These are phyloP conservation scores for Deroptyus accipitrinus DNA, from an alignment of 2,113 vertebrate species.

Conservation along the genomic window DNA sequence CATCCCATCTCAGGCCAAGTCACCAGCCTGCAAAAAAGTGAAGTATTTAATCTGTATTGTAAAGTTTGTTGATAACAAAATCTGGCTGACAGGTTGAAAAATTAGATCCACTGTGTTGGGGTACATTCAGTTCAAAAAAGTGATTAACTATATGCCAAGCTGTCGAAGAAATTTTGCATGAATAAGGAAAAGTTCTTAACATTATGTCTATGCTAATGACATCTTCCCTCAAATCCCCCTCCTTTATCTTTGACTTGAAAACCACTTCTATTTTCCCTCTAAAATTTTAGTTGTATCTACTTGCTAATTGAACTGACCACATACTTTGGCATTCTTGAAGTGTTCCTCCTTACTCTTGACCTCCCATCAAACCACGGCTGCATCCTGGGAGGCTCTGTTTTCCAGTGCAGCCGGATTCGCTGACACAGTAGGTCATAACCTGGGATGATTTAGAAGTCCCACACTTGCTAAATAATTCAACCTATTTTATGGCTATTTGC, in stretches of 20 bases:
- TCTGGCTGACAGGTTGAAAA: constrained; percentile 35
- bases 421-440: not conserved
- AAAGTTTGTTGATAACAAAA: constrained; percentile 39
- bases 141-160: constrained; percentile 36
- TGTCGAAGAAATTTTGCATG: constrained; percentile 46
- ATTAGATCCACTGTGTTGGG: not conserved
- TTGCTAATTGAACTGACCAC: not conserved
- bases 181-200: constrained; percentile 31
- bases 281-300: not conserved
- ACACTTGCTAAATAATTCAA: constrained; percentile 17
- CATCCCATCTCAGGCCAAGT: not conserved
- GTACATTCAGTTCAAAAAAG: constrained; percentile 25
- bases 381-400: not conserved
- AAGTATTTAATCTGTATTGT: constrained; percentile 25
- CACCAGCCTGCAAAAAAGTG: not conserved
- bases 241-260: not conserved
- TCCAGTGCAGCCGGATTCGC: not conserved
- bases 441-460: not conserved
- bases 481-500: constrained; percentile 21
- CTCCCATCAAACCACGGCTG: not conserved
- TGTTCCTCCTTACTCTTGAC: not conserved
- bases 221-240: accelerated
- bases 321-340: not conserved
- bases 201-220: not conserved
- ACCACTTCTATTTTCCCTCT: not conserved